Evolutionary conservation across 2,888 invertebrate genomes (phyloP).

Genomic region (Drosophila glabriapex): DNA sequence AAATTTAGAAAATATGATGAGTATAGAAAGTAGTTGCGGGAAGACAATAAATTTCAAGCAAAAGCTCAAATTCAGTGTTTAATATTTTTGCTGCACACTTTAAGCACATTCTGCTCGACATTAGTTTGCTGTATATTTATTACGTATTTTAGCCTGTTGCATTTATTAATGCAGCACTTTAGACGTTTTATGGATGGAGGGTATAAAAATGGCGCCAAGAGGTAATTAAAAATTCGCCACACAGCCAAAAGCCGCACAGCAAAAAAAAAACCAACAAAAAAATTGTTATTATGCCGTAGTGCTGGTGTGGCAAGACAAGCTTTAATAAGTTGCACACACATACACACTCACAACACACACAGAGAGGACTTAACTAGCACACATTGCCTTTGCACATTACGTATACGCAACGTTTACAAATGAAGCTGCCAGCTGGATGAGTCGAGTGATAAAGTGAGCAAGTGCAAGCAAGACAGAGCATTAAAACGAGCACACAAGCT

Average conservation of each 20-base stretch:
- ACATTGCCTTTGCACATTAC: slow-evolving; percentile 55
- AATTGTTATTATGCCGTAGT: slow-evolving; percentile 55
- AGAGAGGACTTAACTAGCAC: slow-evolving; percentile 41
- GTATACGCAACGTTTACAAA: slow-evolving; percentile 72
- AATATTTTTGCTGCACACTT: not conserved
- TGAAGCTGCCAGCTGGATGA: slow-evolving; percentile 60
- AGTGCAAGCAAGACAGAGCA: slow-evolving; percentile 30
- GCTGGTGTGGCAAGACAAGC: slow-evolving; percentile 57
- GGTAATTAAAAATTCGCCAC: slow-evolving; percentile 63
- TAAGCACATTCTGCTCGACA: not conserved
- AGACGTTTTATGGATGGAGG: slow-evolving; percentile 19
- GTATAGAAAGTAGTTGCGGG: not conserved
- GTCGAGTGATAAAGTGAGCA: slow-evolving; percentile 46
- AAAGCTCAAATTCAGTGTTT: not conserved
- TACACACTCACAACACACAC: slow-evolving; percentile 23
- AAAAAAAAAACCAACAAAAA: slow-evolving; percentile 16
- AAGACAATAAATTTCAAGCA: not conserved
- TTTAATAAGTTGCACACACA: slow-evolving; percentile 55
- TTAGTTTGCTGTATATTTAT: not conserved
- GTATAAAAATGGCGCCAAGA: slow-evolving; percentile 44
- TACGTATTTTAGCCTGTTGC: slow-evolving; percentile 9
- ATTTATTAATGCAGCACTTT: not conserved
- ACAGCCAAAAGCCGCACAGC: slow-evolving; percentile 44
- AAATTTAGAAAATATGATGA: not conserved
- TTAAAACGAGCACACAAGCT: slow-evolving; percentile 40